Base-by-base conservation (phyloP, 92 coral and sea anemone genomes). In the Paragorgia papillata region DNA sequence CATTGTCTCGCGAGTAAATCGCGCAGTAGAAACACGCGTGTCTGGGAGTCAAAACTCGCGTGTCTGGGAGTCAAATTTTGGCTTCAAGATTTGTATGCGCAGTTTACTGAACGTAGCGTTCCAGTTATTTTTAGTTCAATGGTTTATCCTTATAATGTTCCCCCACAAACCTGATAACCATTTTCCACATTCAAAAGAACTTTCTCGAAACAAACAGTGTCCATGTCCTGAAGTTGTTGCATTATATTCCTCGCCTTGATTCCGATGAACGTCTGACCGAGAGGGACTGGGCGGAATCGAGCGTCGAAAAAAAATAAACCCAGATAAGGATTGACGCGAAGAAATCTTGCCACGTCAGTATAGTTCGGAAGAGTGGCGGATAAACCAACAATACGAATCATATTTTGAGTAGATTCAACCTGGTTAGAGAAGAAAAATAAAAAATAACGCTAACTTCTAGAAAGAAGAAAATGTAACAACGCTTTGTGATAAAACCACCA, bases 301-400 rank as follows among this genome's bases (percentile, higher is more conserved):
- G 90, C 89, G 62, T 94, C 98, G 66, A 94, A 94, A 85, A 90
- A 93, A 64, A 94, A 94, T 63, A 94, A 82, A 1, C 98, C 98
- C 43, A 88, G 89, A 64, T 86, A 77, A n/a, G 90, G 95, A 67
- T 83, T 91, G 60, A 94, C 98, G 15, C 92, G 79, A 37, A 94
- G 86, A 35, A 94, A 94, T 62, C 83, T 62, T 2, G 98, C 95
- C 53, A 94, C 98, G 80, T 94, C 98, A 40, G 86, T 76, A 73
- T 91, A 94, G 87, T 94, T 94, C 1, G 98, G 98, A 39, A 94
- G 88, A 28, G 98, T 94, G 27, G 98, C 98, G 0, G 98, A 94
- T 50, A 94, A 79, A 32, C 98, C 98, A 37, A 94, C 98, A 5
- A 94, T 91, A 21, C 98, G 94, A 62, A 94, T 94, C 98, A 94